Evolutionary conservation across 1,140 invertebrate species (phyloP).

Genomic region (Neoseiulus cucumeris): DNA sequence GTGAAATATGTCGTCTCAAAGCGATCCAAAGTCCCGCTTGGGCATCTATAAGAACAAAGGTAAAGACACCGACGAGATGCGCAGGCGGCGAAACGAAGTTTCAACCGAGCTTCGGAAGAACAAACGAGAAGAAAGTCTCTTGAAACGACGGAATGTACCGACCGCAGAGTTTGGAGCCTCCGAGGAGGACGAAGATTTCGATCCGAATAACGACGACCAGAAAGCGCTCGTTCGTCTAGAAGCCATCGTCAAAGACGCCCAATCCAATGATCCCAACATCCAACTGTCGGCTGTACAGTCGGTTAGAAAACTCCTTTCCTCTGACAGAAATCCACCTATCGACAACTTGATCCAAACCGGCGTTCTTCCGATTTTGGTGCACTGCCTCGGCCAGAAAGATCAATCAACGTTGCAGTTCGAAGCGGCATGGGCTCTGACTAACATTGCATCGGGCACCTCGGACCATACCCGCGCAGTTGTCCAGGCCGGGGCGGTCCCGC

Average conservation of each 20-base stretch:
- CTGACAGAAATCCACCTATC: slow-evolving; percentile 83
- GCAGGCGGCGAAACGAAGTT: slow-evolving; percentile 62
- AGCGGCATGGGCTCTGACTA: slow-evolving; percentile 96
- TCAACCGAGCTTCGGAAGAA: slow-evolving; percentile 75
- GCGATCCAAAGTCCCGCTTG: slow-evolving; percentile 13
- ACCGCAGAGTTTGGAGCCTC: slow-evolving; percentile 31
- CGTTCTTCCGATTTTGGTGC: slow-evolving; percentile 61
- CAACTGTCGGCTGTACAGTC: slow-evolving; percentile 47
- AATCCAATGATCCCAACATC: slow-evolving; percentile 36
- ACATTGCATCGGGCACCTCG: slow-evolving; percentile 82
- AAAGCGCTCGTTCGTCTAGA: slow-evolving; percentile 25
- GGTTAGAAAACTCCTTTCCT: slow-evolving; percentile 69
- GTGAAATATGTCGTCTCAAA: too few species aligned
- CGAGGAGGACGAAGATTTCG: slow-evolving; percentile 36
- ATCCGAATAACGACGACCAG: slow-evolving; percentile 25
- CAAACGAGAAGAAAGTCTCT: slow-evolving; percentile 82
- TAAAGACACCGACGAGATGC: slow-evolving; percentile 41
- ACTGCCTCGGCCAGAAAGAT: slow-evolving; percentile 45
- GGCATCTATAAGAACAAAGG: slow-evolving; percentile 22
- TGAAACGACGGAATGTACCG: slow-evolving; percentile 71
- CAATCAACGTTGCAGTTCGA: slow-evolving; percentile 89
- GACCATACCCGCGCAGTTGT: slow-evolving; percentile 90
- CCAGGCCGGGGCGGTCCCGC: slow-evolving; percentile 73
- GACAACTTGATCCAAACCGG: slow-evolving; percentile 64
- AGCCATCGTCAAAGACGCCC: slow-evolving; percentile 32